phyloP scores from a whole-genome alignment of 2,797 vertebrate genomes.

The Amblyopsis hoosieri region DNA sequence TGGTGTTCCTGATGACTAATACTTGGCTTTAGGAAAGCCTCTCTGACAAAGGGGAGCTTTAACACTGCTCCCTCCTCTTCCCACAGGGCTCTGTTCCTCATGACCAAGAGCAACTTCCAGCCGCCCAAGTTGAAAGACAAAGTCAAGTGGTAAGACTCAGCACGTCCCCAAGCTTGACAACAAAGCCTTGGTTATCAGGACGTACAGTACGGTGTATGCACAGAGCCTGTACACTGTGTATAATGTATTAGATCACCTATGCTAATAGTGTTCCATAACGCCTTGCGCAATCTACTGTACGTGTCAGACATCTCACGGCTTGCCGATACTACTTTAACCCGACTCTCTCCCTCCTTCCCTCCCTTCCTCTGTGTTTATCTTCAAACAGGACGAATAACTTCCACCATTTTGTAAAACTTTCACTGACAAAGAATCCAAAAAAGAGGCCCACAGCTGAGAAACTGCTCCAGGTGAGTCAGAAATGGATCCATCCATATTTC shows the following conservation, averaged over 20 bases:
- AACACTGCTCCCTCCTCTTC: neutral
- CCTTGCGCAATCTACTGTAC: slow-evolving; percentile 13
- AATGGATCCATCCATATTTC: no score
- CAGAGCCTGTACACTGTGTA: no score
- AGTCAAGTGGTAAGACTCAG: slow-evolving; percentile 86
- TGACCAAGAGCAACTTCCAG: slow-evolving; percentile 99
- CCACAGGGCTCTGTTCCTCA: slow-evolving; percentile 93
- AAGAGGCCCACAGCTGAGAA: slow-evolving; percentile 96
- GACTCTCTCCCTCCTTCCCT: neutral
- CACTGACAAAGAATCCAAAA: slow-evolving; percentile 95
- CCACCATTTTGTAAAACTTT: slow-evolving; percentile 97
- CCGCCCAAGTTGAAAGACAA: slow-evolving; percentile 98
- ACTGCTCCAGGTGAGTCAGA: slow-evolving; percentile 82
- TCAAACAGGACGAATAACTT: slow-evolving; percentile 92
- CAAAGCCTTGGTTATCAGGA: no score
- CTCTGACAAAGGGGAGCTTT: neutral
- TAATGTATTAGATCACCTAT: no score
- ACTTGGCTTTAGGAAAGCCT: neutral
- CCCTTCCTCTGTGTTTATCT: neutral
- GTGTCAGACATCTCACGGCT: neutral
- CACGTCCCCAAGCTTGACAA: no score
- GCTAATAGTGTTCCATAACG: no score
- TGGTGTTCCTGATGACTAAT: neutral
- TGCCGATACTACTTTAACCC: neutral
- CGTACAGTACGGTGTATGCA: no score